These are phyloP conservation scores for Synergus laeviventris DNA, from an alignment of 2,888 invertebrate genomes.

Conservation along the genomic window DNA sequence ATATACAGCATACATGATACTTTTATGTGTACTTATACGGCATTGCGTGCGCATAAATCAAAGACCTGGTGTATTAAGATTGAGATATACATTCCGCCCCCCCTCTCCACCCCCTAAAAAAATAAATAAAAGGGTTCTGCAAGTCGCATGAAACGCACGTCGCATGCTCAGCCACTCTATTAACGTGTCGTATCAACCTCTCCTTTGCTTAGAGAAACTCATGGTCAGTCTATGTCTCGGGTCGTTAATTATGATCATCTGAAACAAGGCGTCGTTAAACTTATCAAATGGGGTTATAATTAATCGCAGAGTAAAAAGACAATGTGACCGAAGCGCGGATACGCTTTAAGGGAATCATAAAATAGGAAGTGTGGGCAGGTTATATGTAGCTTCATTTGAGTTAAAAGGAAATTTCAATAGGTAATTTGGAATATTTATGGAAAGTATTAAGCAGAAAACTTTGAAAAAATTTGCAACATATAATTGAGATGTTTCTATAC, in stretches of 20 bases:
- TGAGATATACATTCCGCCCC: constrained; percentile 32
- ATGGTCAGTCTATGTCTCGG: constrained; percentile 10
- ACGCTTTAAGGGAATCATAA: constrained; percentile 24
- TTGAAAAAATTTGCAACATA: neutral
- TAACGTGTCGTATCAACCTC: neutral
- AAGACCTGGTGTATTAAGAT: constrained; percentile 20
- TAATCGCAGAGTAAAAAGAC: constrained; percentile 39
- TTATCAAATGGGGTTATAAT: constrained; percentile 39
- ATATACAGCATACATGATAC: constrained; percentile 9
- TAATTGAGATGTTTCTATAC: neutral
- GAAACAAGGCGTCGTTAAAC: constrained; percentile 36
- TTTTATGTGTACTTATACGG: constrained; percentile 31
- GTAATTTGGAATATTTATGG: too few species aligned
- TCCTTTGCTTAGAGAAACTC: neutral
- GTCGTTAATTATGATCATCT: constrained; percentile 36
- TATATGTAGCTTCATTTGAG: neutral
- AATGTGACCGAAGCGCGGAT: constrained; percentile 22
- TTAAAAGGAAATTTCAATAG: neutral
- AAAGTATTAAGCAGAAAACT: too few species aligned
- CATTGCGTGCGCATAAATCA: constrained; percentile 33
- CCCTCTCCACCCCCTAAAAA: too few species aligned
- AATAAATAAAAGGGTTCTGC: constrained; percentile 13
- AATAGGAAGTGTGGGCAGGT: constrained; percentile 14
- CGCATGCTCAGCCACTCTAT: constrained; percentile 34
- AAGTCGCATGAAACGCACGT: constrained; percentile 31